Evolutionary conservation across 2,797 vertebrate genomes (phyloP), one percentile per base, ranked within the genome.

Genomic region (Vespertilio murinus): DNA sequence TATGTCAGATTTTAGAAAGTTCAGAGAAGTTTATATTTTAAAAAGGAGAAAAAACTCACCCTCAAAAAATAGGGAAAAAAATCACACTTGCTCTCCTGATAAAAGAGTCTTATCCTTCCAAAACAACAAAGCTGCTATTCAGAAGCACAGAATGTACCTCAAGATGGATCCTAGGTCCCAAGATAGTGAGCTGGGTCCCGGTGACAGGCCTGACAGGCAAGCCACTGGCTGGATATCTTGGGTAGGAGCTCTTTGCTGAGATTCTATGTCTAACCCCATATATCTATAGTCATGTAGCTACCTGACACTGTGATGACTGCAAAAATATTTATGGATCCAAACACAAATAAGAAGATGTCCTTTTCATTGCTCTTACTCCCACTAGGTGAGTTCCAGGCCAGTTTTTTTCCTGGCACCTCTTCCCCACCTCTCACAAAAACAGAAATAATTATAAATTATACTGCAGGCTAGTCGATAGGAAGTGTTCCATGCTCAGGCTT

Each of bases 391-490:
- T 45, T 75, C 47, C 52, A 74, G 42, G 33, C 79, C 33, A 30
- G 45, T 69, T 96, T 94, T 91, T 65, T 85, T 93, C 56, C 25
- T 78, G 82, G 54, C 79, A 92, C 12, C 82, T 93, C 78, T 73
- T 80, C 56, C 33, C 90, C 69, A 70, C 82, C 49, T 95, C 9
- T 2, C 11, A 6, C 5, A 2, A 81, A 96, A 95, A 95, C 82
- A 97, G 94, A 97, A 97, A 95, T 96, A 92, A 96, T 95, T 94
- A 95, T 94, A 96, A 97, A 96, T 97, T 92, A 96, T 88, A 52
- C 69, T 1, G 0, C n/a, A 89, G 61, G 56, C 45, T 70, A 77
- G 93, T 97, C 95, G 93, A 93, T 87, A 96, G 92, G 90, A 95
- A 92, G 82, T 61, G 74, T 95, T 95, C 79, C 86, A 91, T 92